Percentiles rank a stretch among this genome's conserved stretches.
Conservation (phyloP, 1,140 invertebrate species). For the Cotesia chilonis region DNA sequence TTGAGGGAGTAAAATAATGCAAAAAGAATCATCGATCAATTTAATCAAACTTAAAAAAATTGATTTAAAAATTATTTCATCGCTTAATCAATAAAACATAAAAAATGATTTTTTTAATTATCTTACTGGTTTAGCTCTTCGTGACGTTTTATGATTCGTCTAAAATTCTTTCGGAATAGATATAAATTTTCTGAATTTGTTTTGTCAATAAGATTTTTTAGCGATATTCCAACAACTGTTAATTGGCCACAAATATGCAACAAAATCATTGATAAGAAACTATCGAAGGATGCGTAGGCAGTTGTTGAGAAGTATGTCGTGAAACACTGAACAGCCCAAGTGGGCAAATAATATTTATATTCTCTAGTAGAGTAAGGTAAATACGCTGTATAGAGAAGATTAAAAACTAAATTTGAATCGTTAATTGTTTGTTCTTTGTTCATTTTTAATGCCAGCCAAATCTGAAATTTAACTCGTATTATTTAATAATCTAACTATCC, state of each 20-base stretch:
- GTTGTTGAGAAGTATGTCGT: constrained; percentile 30
- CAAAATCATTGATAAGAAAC: constrained; percentile 45
- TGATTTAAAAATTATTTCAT: constrained; percentile 3
- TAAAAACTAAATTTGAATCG: constrained; percentile 26
- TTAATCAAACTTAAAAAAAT: constrained; percentile 24
- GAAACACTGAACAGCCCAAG: constrained; percentile 39
- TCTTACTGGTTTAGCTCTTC: constrained; percentile 25
- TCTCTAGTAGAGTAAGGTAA: constrained; percentile 39
- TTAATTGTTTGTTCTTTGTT: neutral
- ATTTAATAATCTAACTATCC: neutral
- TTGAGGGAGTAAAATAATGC: constrained; percentile 33
- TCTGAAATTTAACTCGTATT: constrained; percentile 1
- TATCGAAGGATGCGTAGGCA: constrained; percentile 41
- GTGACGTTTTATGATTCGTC: constrained; percentile 15
- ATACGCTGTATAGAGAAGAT: constrained; percentile 40
- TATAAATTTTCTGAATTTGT: neutral
- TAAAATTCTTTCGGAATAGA: neutral
- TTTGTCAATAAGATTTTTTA: constrained; percentile 7
- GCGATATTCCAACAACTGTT: neutral
- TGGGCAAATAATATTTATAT: constrained; percentile 28
- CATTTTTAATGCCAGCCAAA: constrained; percentile 6
- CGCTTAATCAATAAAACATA: neutral
- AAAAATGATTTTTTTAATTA: neutral
- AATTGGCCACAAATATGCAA: constrained; percentile 42
- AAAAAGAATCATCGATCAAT: constrained; percentile 41